Conservation (phyloP, 2,797 vertebrate genomes). For the Momotus momota region DNA sequence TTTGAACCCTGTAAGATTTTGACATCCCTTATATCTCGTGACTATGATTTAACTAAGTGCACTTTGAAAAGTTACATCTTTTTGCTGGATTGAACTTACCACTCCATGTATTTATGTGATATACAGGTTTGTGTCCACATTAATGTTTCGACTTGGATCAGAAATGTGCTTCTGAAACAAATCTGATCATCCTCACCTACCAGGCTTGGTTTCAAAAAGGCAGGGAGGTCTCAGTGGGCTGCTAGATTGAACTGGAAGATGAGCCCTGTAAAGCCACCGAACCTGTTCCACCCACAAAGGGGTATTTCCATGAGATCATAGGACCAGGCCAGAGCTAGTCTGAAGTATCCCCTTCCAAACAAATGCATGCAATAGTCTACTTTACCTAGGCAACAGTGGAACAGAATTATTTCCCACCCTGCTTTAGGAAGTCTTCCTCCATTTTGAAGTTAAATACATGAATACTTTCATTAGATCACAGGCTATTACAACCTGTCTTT, state of each 20-base stretch:
- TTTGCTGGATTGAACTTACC: background rate
- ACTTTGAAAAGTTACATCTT: background rate
- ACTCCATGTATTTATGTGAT: background rate
- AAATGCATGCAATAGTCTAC: background rate
- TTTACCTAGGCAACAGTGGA: background rate
- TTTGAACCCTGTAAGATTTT: background rate
- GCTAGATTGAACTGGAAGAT: background rate
- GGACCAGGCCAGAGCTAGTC: background rate
- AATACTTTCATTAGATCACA: background rate
- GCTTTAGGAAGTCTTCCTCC: background rate
- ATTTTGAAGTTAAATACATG: background rate
- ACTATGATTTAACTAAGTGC: fast-evolving
- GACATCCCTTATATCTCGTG: background rate
- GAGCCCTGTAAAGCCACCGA: background rate
- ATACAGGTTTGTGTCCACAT: background rate
- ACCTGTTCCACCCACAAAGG: fast-evolving
- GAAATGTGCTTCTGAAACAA: background rate
- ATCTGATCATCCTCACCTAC: background rate
- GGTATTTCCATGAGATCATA: background rate
- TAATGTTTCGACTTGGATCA: background rate
- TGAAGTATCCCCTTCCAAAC: background rate
- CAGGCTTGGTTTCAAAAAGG: fast-evolving
- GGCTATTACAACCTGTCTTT: background rate
- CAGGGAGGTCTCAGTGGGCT: background rate
- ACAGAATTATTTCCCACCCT: background rate